Conservation (phyloP, 2,888 invertebrate genomes). For the Ormyrus nitidulus region DNA sequence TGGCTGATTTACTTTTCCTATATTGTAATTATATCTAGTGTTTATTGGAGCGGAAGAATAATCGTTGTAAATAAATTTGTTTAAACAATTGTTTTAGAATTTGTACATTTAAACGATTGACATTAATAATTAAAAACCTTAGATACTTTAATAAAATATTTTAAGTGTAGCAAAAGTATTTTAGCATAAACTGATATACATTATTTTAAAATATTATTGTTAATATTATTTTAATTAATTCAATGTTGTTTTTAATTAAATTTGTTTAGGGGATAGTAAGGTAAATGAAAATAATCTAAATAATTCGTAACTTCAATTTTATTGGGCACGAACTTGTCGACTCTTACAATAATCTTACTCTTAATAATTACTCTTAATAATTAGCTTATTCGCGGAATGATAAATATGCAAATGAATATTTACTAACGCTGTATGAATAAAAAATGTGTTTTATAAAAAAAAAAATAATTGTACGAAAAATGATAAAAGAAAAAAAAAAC, state of each 20-base stretch:
- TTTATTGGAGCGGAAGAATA: too few relatives aligned
- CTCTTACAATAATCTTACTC: constrained; percentile 40
- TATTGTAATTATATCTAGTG: too few relatives aligned
- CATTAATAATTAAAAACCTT: too few relatives aligned
- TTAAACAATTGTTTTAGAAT: too few relatives aligned
- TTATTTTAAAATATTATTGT: too few relatives aligned
- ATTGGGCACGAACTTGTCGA: constrained; percentile 42
- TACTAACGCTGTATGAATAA: constrained; percentile 11
- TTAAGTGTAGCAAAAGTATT: too few relatives aligned
- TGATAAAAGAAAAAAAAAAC: neutral
- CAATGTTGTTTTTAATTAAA: too few relatives aligned
- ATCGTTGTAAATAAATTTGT: too few relatives aligned
- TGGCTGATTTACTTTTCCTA: neutral
- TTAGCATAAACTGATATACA: too few relatives aligned
- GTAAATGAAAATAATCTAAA: constrained; percentile 21
- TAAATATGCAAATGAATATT: constrained; percentile 39
- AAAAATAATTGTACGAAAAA: constrained; percentile 1
- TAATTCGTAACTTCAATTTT: constrained; percentile 48
- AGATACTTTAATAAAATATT: too few relatives aligned
- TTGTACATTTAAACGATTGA: too few relatives aligned
- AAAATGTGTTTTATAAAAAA: constrained; percentile 14
- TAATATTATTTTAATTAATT: too few relatives aligned
- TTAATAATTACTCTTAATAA: constrained; percentile 24
- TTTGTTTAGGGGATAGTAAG: neutral
- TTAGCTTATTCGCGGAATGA: constrained; percentile 44